A percentile compares a stretch with the other conserved stretches of the same genome.
These are phyloP conservation scores for Malurus alboscapulatus DNA, from an alignment of 2,113 vertebrate genomes.

Conservation along the genomic window DNA sequence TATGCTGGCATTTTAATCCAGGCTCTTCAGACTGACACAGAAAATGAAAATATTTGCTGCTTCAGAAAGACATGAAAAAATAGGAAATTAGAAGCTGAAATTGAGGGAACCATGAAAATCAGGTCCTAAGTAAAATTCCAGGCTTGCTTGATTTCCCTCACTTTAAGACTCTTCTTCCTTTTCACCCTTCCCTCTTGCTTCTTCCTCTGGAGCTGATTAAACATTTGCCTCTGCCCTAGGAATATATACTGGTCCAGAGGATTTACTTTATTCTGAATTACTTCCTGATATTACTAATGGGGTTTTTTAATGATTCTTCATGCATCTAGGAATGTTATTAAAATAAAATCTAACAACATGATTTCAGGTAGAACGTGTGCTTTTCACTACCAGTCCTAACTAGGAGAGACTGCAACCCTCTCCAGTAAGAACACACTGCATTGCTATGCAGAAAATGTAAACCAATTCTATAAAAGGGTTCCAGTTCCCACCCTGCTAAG, in stretches of 20 bases:
- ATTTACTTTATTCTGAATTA: background rate
- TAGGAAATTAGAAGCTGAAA: background rate
- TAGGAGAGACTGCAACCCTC: background rate
- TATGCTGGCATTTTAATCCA: accelerated
- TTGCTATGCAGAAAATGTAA: conserved; percentile 18
- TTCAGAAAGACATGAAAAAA: background rate
- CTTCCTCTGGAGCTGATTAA: conserved; percentile 10
- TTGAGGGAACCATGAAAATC: background rate
- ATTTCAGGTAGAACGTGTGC: conserved; percentile 2
- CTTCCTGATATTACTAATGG: background rate
- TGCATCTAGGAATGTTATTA: background rate
- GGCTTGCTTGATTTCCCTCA: background rate
- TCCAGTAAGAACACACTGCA: background rate
- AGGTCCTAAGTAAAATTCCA: background rate
- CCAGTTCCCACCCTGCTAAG: background rate
- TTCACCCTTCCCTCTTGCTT: background rate
- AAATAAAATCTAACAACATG: background rate
- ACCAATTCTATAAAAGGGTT: background rate
- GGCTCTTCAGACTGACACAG: background rate
- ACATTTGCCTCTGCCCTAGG: background rate
- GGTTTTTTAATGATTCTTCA: background rate
- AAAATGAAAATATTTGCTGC: background rate
- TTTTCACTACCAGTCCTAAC: background rate
- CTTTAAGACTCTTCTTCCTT: background rate
- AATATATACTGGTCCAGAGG: background rate